Evolutionary conservation across 2,797 vertebrate species (phyloP), one percentile per base, ranked within the genome.

Genomic region (Centropyge bicolor): DNA sequence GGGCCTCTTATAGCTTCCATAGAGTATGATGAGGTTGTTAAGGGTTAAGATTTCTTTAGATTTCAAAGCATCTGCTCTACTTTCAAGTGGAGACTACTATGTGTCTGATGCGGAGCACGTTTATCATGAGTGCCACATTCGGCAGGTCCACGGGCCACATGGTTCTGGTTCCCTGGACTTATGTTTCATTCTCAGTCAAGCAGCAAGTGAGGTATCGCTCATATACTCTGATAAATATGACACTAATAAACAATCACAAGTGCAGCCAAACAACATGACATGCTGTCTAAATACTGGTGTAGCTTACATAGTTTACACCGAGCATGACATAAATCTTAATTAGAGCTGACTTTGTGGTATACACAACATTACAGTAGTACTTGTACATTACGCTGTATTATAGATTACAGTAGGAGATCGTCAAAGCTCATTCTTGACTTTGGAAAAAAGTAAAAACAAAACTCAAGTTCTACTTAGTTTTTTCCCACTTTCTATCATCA

Each of bases 111-210:
- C 38, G 65, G 75, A 83, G 82, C 75, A 85, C 80, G 88, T 89
- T 88, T 70, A 88, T 90, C 84, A 85, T 0, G 19, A 76, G 82
- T 69, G 81, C 64, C 80, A 84, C 82, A 81, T 88, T 40, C 88
- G 86, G 86, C 73, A 78, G 72, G 38, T 69, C 77, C 59, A 10
- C 64, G 20, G 59, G 9, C 51, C 86, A 85, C 70, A 71, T 91
- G 88, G 70, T 87, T 90, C 60, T 57, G 24, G 27, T 92, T 82
- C 71, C 49, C 54, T 70, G 8, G 73, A 75, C 11, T n/a, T 60
- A 63, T 78, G 76, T 77, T 90, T 81, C 67, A 62, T 38, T 78
- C 78, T 69, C n/a, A 75, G 76, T 77, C 41, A 49, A 61, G 64
- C 71, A 66, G 65, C 52, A 12, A 57, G 51, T 38, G 56, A 75